Evolutionary conservation across 2,797 vertebrate species (phyloP), one percentile per base, ranked within the genome.

Genomic region (Ibycter americanus): DNA sequence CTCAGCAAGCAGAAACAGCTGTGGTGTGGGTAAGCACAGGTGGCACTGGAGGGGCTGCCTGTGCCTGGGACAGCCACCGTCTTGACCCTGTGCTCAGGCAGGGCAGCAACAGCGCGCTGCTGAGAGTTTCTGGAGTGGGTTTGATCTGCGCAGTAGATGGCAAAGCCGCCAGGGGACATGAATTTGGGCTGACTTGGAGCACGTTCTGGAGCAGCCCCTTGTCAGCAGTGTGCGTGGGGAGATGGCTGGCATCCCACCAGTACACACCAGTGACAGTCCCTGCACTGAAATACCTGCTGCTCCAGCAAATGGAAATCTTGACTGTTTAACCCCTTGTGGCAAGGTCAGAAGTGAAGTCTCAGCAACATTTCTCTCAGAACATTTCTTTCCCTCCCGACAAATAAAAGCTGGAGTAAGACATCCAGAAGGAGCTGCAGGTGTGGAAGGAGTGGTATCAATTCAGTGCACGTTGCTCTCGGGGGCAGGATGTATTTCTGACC

Each of bases 51-150:
- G 29, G 65, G 13, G 23, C 15, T 31, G 3, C 8, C n/a, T 26
- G 1, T 52, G n/a, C n/a, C 51, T 2, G 3, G 47, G 21, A 67
- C 11, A 17, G 32, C 7, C 2, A 3, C 25, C 9, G 0, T 8
- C 11, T 32, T 51, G 18, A 56, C 40, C 2, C 0, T 15, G 29
- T 40, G 51, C 32, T 77, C 54, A 19, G n/a, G 15, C 19, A 55
- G 34, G 18, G 34, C 29, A 62, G 47, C 0, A 6, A 14, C 6
- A 3, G 51, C 32, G 21, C 15, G 20, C 12, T 40, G 29, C 11
- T 31, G 46, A 54, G 29, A 2, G 4, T 22, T 74, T n/a, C 34
- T 72, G 59, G 44, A 46, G 22, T 5, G 6, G 15, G 15, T 63
- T 31, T 49, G 34, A 2, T 44, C 68, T 44, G 8, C 14, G 7